A percentile compares a stretch with the other conserved stretches of the same genome.
These are phyloP conservation scores for Sinocyclocheilus anophthalmus DNA, from an alignment of 2,113 vertebrate genomes.

Conservation along the genomic window DNA sequence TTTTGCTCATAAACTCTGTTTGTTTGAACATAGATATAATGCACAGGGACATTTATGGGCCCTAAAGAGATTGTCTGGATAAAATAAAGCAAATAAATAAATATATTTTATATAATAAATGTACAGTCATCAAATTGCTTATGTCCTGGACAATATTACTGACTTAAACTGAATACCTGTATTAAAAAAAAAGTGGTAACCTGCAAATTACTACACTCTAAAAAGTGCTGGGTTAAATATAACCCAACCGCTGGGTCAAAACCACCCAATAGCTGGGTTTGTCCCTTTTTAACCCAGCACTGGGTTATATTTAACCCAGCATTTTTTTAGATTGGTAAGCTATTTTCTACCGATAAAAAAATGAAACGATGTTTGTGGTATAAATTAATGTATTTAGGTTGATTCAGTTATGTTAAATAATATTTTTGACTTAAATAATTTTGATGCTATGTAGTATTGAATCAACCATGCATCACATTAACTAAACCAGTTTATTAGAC, in stretches of 20 bases:
- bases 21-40: not conserved
- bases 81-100: not conserved
- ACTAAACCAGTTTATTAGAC: not conserved
- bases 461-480: not conserved
- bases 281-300: too few relatives aligned
- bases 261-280: too few relatives aligned
- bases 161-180: too few relatives aligned
- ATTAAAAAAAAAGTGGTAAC: too few relatives aligned
- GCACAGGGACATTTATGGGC: not conserved
- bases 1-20: constrained; percentile 14
- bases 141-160: not conserved
- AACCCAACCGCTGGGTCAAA: too few relatives aligned
- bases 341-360: not conserved
- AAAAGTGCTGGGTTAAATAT: too few relatives aligned
- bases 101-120: not conserved
- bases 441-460: not conserved
- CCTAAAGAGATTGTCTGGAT: not conserved
- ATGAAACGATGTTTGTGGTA: not conserved
- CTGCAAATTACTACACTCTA: too few relatives aligned
- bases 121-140: not conserved
- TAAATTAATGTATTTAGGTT: not conserved
- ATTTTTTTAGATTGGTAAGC: not conserved
- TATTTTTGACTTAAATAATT: not conserved
- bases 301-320: too few relatives aligned
- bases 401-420: not conserved